phyloP scores from a whole-genome alignment of 2,113 vertebrate genomes.

The Mus spicilegus region DNA sequence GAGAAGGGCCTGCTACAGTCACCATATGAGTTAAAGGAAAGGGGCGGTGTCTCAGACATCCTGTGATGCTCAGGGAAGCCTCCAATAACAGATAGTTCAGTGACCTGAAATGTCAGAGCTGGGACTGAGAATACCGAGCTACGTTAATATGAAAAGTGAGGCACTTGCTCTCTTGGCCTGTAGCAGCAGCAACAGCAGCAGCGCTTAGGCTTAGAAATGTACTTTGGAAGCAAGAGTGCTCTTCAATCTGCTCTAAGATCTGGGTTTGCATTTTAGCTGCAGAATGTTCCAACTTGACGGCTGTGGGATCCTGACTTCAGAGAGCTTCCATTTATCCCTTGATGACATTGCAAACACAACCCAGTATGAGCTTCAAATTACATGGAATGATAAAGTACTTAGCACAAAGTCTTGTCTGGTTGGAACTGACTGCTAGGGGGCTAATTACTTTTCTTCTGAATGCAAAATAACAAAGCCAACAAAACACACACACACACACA shows the following conservation, averaged over 20 bases:
- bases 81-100: neutral
- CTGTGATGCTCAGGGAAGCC: neutral
- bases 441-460: neutral
- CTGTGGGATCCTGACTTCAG: neutral
- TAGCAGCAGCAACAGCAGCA: neutral
- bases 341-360: neutral
- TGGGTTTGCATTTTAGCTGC: neutral
- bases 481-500: neutral
- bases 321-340: neutral
- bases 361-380: neutral
- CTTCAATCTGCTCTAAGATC: neutral
- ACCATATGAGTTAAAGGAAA: neutral
- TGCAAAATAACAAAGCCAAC: neutral
- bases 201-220: too few relatives aligned
- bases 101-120: neutral
- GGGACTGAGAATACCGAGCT: neutral
- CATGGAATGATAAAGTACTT: neutral
- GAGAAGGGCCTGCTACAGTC: neutral
- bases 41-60: neutral
- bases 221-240: neutral
- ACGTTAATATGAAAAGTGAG: neutral
- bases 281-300: neutral
- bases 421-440: neutral
- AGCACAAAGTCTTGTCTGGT: neutral
- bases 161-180: fast-evolving